Evolutionary conservation across 2,888 invertebrate species (phyloP), one percentile per base, ranked within the genome.

Genomic region (Pediacus dermestoides): DNA sequence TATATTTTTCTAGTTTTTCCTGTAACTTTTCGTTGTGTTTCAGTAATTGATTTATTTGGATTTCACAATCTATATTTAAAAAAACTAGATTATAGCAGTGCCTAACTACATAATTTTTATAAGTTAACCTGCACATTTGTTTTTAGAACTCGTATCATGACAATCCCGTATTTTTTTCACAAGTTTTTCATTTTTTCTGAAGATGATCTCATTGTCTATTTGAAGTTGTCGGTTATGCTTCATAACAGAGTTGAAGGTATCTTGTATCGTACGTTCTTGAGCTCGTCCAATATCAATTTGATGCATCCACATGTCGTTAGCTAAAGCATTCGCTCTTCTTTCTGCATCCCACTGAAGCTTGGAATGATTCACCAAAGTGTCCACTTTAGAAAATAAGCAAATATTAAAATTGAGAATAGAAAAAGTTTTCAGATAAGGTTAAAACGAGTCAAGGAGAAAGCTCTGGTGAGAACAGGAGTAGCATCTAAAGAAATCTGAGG

Each of bases 191-290:
- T 30, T 30, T 25, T 60, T 60, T 13, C 54, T 53, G 12, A 48
- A 50, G 23, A 66, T 33, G 23, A 27, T 35, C 38, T 67, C 66
- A 18, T 64, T 55, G 34, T 67, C 64, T 10, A 52, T 46, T 44
- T 64, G 60, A 13, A 67, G 44, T 28, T 60, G 49, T 18, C 64
- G 54, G 48, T 67, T 68, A 41, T 66, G 56, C 39, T 54, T 58
- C 4, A 62, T 52, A 16, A 63, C 34, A 11, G 55, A 45, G 21
- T 53, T 53, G 12, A 66, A 16, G 2, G 52, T 54, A n/a, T 58
- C 60, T 34, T 61, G 59, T 4, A 66, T 31, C 9, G 53, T 43
- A 35, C 44, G 47, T 39, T 63, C 59, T 27, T 61, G 60, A 3
- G 46, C 44, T 33, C 56, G 58, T 21, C 52, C 49, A 4, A 60